Conservation (phyloP, 92 coral and sea anemone species). For the Porites lobata region DNA sequence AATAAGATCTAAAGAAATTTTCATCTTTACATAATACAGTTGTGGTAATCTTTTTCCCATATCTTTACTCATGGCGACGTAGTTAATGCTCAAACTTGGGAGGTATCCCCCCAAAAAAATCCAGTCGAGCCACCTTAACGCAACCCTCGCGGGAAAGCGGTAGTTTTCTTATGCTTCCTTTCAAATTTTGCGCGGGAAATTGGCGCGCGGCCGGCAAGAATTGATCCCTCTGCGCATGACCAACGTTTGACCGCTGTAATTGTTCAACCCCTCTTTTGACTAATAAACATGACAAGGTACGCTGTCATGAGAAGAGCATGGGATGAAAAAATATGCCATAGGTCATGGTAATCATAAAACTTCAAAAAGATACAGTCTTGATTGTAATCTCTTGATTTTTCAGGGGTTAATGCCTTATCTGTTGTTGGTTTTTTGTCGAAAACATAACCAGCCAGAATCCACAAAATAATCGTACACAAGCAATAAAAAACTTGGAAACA, state of each 20-base stretch:
- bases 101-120: no score
- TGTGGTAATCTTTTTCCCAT: no score
- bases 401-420: slow-evolving; percentile 70
- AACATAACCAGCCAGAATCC: slow-evolving; percentile 62
- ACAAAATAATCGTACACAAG: slow-evolving; percentile 25
- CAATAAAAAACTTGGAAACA: slow-evolving; percentile 67
- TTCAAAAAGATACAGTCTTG: slow-evolving; percentile 66
- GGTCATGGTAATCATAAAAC: slow-evolving; percentile 82
- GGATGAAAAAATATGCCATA: slow-evolving; percentile 96
- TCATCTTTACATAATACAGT: no score
- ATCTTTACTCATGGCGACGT: no score
- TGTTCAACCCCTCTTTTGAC: slow-evolving; percentile 19
- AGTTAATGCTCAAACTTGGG: no score
- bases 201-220: not conserved
- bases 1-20: no score
- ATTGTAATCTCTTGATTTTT: slow-evolving; percentile 82
- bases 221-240: not conserved
- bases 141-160: not conserved
- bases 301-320: slow-evolving; percentile 84
- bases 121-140: no score
- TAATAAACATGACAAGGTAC: slow-evolving; percentile 79
- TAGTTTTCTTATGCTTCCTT: not conserved
- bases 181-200: not conserved
- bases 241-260: not conserved
- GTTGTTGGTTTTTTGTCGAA: slow-evolving; percentile 71